Base-by-base conservation (phyloP, 2,113 vertebrate genomes). In the Rhabdomys dilectus region DNA sequence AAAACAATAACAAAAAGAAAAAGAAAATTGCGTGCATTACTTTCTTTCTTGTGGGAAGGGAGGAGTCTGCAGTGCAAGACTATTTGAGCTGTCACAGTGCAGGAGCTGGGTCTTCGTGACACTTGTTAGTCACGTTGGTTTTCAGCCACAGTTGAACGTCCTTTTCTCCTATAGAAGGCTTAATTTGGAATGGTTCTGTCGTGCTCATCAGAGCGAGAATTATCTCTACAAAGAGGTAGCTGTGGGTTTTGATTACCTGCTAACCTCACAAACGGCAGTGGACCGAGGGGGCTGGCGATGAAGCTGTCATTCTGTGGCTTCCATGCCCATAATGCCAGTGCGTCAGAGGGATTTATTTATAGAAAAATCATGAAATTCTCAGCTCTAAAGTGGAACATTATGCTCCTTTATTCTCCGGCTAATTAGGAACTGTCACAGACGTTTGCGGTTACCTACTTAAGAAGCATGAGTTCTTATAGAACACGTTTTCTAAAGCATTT, bases 181-280 rank as follows among this genome's bases (percentile, higher is more conserved):
- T 98, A 97, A 97, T 97, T 98, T 94, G 56, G 34, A 93, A 78
- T 95, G 88, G 96, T 98, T 98, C 86, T 98, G 98, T 98, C 97
- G 91, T 96, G 85, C 97, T 98, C 90, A 95, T 97, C 97, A 98
- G 97, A 97, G 96, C 97, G 98, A 93, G 97, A 98, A 98, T 98
- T 98, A 98, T 97, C 97, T 90, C 58, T 77, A 97, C 97, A 98
- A 98, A 98, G 98, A 97, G 88, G 80, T 95, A 98, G 84, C 98
- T 90, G 95, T 98, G 94, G 97, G 98, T 2, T 98, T 97, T 97
- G 93, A 96, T 98, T 98, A 94, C 91, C 97, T 98, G 97, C 95
- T 66, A 81, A 96, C 80, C 95, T 91, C 96, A 91, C 98, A 97
- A 98, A 95, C 97, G 2, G 3, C 0, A 0, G 82, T 15, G 78